phyloP scores from a whole-genome alignment of 1,140 invertebrate species.

The Drosophila santomea region DNA sequence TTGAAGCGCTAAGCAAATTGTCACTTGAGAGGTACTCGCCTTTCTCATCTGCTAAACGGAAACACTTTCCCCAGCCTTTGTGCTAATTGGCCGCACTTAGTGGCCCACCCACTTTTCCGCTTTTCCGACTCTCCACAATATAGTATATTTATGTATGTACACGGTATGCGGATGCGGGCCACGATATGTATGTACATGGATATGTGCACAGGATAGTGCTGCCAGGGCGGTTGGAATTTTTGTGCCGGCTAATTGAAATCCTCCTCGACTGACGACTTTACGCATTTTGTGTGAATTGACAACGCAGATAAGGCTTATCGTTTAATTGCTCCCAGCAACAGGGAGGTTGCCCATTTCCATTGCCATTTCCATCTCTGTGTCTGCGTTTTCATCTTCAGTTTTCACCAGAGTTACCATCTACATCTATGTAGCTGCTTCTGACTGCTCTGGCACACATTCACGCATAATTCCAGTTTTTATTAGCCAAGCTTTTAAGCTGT shows the following conservation, averaged over 20 bases:
- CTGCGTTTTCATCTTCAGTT: too few relatives aligned
- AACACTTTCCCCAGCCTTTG: constrained; percentile 79
- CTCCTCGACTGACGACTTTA: constrained; percentile 63
- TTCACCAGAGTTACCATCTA: background rate
- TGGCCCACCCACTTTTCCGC: constrained; percentile 31
- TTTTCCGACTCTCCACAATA: constrained; percentile 14
- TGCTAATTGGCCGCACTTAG: constrained; percentile 80
- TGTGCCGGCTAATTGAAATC: constrained; percentile 71
- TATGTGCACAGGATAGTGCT: constrained; percentile 60
- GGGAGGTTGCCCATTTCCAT: constrained; percentile 23
- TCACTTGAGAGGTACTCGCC: constrained; percentile 72
- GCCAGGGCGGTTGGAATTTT: constrained; percentile 33
- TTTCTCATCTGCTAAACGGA: constrained; percentile 72
- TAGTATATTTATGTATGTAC: background rate
- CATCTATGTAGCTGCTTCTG: background rate
- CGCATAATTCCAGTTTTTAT: constrained; percentile 80
- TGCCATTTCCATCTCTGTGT: constrained; percentile 1
- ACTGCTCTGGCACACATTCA: constrained; percentile 35
- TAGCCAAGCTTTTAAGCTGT: constrained; percentile 77
- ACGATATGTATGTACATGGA: constrained; percentile 28
- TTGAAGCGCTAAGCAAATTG: constrained; percentile 66
- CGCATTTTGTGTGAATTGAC: constrained; percentile 77
- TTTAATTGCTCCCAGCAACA: constrained; percentile 78
- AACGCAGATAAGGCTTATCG: constrained; percentile 77
- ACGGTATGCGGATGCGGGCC: constrained; percentile 40